A percentile compares a stretch with the other conserved stretches of the same genome.
These are phyloP conservation scores for Spinibarbus caldwelli DNA, from an alignment of 2,797 vertebrate species.

Conservation along the genomic window DNA sequence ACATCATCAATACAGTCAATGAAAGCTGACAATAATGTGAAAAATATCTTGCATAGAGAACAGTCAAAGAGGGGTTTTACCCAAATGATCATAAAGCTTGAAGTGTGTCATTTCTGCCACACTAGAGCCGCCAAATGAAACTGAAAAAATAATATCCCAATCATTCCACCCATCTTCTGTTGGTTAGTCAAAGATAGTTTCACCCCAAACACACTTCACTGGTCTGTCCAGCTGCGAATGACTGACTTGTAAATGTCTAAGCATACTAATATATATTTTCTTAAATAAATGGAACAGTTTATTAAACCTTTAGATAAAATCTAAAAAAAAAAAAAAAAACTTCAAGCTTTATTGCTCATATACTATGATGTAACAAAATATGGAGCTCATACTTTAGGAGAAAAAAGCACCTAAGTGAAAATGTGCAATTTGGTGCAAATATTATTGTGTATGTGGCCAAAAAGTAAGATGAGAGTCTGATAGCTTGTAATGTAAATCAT, in stretches of 20 bases:
- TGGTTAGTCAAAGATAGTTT: neutral
- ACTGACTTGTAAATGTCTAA: too few relatives aligned
- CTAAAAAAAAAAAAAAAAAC: too few relatives aligned
- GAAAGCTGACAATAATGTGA: neutral
- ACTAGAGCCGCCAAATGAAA: neutral
- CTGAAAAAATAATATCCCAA: neutral
- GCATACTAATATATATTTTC: too few relatives aligned
- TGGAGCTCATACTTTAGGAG: neutral
- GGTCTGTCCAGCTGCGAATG: too few relatives aligned
- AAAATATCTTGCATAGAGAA: neutral
- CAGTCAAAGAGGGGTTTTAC: neutral
- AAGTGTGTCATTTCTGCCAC: neutral
- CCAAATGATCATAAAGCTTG: neutral
- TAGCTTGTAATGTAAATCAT: neutral
- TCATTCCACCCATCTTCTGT: too few relatives aligned
- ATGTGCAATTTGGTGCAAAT: neutral
- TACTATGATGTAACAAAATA: neutral
- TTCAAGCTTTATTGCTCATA: too few relatives aligned
- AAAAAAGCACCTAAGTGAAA: neutral
- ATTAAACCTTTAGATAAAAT: too few relatives aligned
- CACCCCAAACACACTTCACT: neutral
- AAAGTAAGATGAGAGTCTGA: neutral
- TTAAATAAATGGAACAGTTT: too few relatives aligned
- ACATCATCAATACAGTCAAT: neutral
- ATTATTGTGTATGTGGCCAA: too few relatives aligned